Conservation (phyloP, 2,113 vertebrate species). For the Oreamnos americanus region DNA sequence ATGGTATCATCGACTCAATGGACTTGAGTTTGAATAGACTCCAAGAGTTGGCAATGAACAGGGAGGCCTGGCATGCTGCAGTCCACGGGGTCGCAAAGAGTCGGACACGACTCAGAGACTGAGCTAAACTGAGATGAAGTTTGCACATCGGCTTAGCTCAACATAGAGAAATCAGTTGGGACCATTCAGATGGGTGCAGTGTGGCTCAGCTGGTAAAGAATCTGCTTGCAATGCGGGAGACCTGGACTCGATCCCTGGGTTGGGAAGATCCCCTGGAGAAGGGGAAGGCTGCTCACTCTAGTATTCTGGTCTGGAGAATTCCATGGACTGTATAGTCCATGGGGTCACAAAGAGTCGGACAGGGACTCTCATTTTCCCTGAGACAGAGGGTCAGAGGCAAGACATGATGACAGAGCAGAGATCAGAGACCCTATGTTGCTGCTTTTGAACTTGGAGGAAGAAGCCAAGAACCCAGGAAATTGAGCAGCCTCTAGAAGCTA, state of each 20-base stretch:
- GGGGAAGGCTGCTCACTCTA: not conserved
- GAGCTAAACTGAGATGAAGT: not conserved
- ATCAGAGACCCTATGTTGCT: not conserved
- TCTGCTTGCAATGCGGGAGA: fast-evolving
- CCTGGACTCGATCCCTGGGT: not conserved
- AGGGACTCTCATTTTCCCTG: not conserved
- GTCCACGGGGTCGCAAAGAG: not conserved
- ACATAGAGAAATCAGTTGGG: not conserved
- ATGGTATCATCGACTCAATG: not conserved
- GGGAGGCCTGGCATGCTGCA: not conserved
- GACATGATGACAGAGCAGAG: not conserved
- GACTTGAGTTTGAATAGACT: not conserved
- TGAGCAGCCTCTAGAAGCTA: not conserved
- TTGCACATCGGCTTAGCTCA: not conserved
- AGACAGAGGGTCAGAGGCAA: not conserved
- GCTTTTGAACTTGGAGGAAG: not conserved
- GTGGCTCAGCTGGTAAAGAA: not conserved
- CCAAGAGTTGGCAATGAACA: not conserved
- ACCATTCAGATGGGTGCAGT: not conserved
- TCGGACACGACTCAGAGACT: fast-evolving
- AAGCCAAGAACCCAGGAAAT: not conserved
- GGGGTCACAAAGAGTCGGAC: not conserved
- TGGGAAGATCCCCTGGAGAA: not conserved
- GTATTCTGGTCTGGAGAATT: not conserved
- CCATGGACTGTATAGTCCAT: not conserved